Base-by-base conservation (phyloP, 2,888 invertebrate genomes). In the Lycia hirtaria region DNA sequence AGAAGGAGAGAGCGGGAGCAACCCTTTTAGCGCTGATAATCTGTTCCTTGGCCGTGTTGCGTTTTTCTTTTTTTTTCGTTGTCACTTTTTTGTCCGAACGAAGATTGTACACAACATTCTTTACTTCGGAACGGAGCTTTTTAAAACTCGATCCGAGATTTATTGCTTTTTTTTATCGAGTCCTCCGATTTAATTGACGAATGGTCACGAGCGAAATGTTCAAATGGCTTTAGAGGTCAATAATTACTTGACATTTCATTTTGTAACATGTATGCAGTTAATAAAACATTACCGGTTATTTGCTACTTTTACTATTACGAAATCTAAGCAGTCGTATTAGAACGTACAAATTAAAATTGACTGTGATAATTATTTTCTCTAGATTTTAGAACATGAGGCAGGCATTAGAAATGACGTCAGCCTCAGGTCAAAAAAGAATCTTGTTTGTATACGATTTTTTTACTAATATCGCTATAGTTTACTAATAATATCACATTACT, bases 1-100 rank as follows among this genome's bases (percentile, higher is more conserved):
- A 90, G 88, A 76, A 90, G 83, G 79, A 89, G 85, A 88, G 82
- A 84, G 88, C 90, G 89, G 91, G 91, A 90, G 91, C 91, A 92
- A 90, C 91, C 90, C 91, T 92, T 91, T 92, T 92, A 92, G 90
- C 91, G 91, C 90, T 90, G 91, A 92, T 91, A 90, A 92, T 91
- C 91, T 91, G 90, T 91, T 88, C 90, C 81, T 85, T 79, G 89
- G 86, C 88, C 88, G 87, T 86, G 89, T 89, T 85, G 84, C 83
- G 80, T 80, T 81, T n/a, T 82, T 82, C 71, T 85, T 83, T 87
- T 87, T 91, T 88, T 83, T 87, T 88, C 86, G 87, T 90, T 91
- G 91, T 92, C 91, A 92, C 91, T 92, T 92, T 90, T 92, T 92
- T 90, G 88, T 88, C 87, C 83, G 85, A 85, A 85, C 84, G 85